Evolutionary conservation across 64 coral and sea anemone species (phyloP), one percentile per base, ranked within the genome.

Genomic region (Trachythela sp.): DNA sequence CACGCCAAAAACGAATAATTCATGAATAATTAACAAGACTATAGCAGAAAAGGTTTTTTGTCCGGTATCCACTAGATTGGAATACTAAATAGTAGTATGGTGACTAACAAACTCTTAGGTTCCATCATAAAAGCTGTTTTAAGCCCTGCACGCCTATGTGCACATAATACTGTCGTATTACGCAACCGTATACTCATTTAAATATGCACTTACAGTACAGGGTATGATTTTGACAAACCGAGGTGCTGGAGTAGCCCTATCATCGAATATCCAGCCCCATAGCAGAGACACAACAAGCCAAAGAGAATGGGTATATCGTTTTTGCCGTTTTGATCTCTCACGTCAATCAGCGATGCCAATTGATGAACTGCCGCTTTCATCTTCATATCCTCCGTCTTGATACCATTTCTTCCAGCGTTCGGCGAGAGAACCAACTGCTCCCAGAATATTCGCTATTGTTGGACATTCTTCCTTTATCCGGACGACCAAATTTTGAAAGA

Each of bases 291-390:
- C 24, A 70, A 32, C 64, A 70, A 32, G 64, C 64, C 64, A 70
- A 70, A 70, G 20, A 70, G 30, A 22, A 70, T 22, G 20, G 64
- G 64, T 22, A 70, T 70, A 32, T 70, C 64, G 30, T 70, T 70
- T 32, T 32, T 32, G 30, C 64, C 30, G 8, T 32, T 70, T 70
- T 70, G 64, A 32, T 70, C 64, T 26, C 64, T 22, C 20, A 70
- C 64, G 30, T 70, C 64, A 22, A 70, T 9, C 30, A 70, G 30
- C 24, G 64, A 22, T 26, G 20, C 64, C 20, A 70, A 32, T 6
- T 26, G 64, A 70, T 70, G 64, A 70, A 70, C 64, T 26, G 64
- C 64, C 30, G 64, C 64, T 32, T 70, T 70, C 64, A 70, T 70
- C 30, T 70, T 70, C 64, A 70, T 70, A 32, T 22, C 20, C 20